Percentiles rank a stretch among this genome's conserved stretches.
Conservation (phyloP, 1,140 invertebrate genomes). For the Atopsyche davidsoni region DNA sequence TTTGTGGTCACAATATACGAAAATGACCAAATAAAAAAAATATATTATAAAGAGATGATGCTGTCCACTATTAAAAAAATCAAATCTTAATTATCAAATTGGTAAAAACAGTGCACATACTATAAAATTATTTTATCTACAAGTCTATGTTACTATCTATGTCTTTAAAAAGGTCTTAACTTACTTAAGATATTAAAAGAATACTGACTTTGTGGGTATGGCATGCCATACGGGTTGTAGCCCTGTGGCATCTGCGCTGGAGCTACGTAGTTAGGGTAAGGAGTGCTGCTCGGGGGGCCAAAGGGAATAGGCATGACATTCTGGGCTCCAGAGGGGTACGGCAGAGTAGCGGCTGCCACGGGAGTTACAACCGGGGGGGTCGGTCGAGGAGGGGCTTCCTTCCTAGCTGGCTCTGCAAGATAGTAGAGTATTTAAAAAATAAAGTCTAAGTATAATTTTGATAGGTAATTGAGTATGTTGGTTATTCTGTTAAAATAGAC, state of each 20-base stretch:
- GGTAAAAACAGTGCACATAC: no score
- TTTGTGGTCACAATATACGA: no score
- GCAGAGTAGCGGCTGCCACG: conserved; percentile 37
- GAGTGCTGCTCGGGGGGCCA: conserved; percentile 50
- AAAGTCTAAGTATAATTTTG: neutral
- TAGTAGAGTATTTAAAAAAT: neutral
- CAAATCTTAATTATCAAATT: no score
- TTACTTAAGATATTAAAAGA: no score
- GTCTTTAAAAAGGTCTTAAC: no score
- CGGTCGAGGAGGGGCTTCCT: conserved; percentile 41
- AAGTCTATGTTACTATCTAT: no score
- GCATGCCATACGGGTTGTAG: conserved; percentile 81
- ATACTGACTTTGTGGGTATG: conserved; percentile 58
- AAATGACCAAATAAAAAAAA: no score
- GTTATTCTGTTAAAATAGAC: no score
- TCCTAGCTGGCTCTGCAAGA: conserved; percentile 33
- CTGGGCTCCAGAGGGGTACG: conserved; percentile 60
- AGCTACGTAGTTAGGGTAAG: conserved; percentile 65
- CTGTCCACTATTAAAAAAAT: no score
- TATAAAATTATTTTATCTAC: no score
- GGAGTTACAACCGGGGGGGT: conserved; percentile 35
- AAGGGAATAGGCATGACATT: conserved; percentile 73
- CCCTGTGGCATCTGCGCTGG: conserved; percentile 69
- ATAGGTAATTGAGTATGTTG: conserved; percentile 3
- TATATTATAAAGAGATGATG: no score